Conservation (phyloP, 2,888 invertebrate species). For the Drosophila robusta region DNA sequence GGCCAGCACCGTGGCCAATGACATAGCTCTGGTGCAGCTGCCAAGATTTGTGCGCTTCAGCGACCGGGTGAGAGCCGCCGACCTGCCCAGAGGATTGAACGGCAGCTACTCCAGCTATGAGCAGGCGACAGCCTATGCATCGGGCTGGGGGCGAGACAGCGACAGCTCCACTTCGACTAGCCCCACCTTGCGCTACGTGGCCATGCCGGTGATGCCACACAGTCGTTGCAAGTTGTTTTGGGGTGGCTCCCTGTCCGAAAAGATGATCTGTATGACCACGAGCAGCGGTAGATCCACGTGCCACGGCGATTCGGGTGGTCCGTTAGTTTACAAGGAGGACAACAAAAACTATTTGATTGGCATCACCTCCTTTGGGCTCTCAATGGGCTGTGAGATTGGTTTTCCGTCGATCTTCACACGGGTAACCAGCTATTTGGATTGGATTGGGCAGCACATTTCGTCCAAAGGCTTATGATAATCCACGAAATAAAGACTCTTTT, state of each 20-base stretch:
- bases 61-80: slow-evolving; percentile 44
- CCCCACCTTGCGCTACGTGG: slow-evolving; percentile 39
- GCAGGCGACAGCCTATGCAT: slow-evolving; percentile 56
- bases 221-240: slow-evolving; percentile 54
- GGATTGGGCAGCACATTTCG: slow-evolving; percentile 55
- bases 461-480: neutral
- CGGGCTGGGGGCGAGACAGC: slow-evolving; percentile 74
- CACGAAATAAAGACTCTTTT: neutral
- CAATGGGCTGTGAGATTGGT: slow-evolving; percentile 65
- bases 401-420: slow-evolving; percentile 72
- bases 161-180: slow-evolving; percentile 46
- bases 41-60: slow-evolving; percentile 36
- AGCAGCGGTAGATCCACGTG: slow-evolving; percentile 59
- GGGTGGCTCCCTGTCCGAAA: slow-evolving; percentile 46
- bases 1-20: slow-evolving; percentile 54
- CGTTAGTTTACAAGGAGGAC: slow-evolving; percentile 43
- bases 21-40: slow-evolving; percentile 62
- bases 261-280: slow-evolving; percentile 66
- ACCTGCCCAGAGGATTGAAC: slow-evolving; percentile 47
- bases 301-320: slow-evolving; percentile 75
- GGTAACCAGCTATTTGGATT: slow-evolving; percentile 67
- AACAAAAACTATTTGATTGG: slow-evolving; percentile 55
- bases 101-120: slow-evolving; percentile 54
- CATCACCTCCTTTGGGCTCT: slow-evolving; percentile 67
- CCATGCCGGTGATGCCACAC: slow-evolving; percentile 57